These are phyloP conservation scores for Oryzias woworae DNA, from an alignment of 2,113 vertebrate species.

Conservation along the genomic window DNA sequence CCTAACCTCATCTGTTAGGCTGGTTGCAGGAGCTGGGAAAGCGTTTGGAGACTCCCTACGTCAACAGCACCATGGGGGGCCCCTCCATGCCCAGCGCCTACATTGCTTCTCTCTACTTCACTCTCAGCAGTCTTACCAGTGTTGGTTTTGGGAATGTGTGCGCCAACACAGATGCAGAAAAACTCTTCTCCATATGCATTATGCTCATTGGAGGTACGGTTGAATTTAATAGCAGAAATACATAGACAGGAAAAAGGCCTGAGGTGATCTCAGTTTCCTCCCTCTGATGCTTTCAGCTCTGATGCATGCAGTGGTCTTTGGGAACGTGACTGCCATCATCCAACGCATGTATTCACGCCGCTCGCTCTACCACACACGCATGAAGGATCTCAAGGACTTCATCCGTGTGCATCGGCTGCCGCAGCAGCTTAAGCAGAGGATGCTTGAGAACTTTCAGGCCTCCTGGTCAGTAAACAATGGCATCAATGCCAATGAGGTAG, in stretches of 20 bases:
- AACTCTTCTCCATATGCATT: conserved; percentile 96
- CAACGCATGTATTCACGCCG: conserved; percentile 98
- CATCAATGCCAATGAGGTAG: conserved; percentile 93
- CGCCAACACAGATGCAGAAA: conserved; percentile 93
- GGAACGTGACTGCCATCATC: conserved; percentile 97
- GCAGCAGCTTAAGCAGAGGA: conserved; percentile 92
- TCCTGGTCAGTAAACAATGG: conserved; percentile 98
- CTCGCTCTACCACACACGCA: conserved; percentile 94
- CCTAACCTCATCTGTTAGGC: conserved; percentile 69
- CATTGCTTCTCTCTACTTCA: conserved; percentile 96
- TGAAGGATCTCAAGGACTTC: conserved; percentile 98
- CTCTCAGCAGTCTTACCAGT: conserved; percentile 95
- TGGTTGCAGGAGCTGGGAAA: conserved; percentile 95
- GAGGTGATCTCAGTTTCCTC: background rate
- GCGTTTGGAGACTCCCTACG: conserved; percentile 89
- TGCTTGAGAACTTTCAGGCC: conserved; percentile 97
- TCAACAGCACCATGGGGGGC: conserved; percentile 87
- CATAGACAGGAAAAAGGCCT: background rate
- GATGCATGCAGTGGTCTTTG: conserved; percentile 97
- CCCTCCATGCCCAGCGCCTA: conserved; percentile 91
- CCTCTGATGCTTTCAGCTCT: conserved; percentile 76
- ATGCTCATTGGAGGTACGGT: conserved; percentile 95
- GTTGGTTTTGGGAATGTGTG: conserved; percentile 97
- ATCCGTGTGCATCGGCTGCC: conserved; percentile 92
- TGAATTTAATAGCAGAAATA: background rate